Percentiles rank a stretch among this genome's conserved stretches.
Conservation (phyloP, 2,113 vertebrate species). For the Atlantisia rogersi region DNA sequence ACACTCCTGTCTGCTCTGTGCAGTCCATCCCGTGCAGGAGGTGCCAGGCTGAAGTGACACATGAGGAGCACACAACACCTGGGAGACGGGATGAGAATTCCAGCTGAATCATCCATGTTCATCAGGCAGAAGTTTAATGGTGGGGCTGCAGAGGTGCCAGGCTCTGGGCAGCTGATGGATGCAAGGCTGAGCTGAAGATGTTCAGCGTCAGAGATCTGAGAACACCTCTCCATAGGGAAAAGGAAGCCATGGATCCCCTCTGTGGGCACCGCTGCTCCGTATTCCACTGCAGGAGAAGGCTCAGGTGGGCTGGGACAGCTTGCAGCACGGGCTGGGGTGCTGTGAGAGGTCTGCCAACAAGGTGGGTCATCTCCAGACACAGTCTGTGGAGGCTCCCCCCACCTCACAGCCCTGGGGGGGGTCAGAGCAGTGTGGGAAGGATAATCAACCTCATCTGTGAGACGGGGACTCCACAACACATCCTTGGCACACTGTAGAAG, state of each 20-base stretch:
- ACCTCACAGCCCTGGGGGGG: neutral
- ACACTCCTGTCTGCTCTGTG: neutral
- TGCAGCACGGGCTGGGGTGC: neutral
- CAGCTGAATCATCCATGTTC: neutral
- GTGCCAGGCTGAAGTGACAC: neutral
- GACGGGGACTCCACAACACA: rapidly evolving
- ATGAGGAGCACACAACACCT: neutral
- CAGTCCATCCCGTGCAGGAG: neutral
- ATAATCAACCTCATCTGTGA: neutral
- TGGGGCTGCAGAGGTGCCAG: neutral
- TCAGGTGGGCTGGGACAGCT: neutral
- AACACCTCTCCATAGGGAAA: neutral
- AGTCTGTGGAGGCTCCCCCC: neutral
- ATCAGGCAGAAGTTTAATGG: neutral
- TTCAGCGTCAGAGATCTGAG: neutral
- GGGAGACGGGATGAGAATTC: neutral
- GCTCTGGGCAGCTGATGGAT: neutral
- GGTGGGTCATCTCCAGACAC: neutral
- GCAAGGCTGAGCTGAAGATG: neutral
- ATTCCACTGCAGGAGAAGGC: neutral
- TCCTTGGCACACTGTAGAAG: neutral
- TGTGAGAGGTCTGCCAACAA: rapidly evolving
- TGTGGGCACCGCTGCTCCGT: neutral
- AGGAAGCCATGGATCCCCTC: neutral
- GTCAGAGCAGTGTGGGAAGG: neutral